A percentile compares a stretch with the other conserved stretches of the same genome.
These are phyloP conservation scores for Myotis daubentonii DNA, from an alignment of 2,797 vertebrate genomes.

Conservation along the genomic window DNA sequence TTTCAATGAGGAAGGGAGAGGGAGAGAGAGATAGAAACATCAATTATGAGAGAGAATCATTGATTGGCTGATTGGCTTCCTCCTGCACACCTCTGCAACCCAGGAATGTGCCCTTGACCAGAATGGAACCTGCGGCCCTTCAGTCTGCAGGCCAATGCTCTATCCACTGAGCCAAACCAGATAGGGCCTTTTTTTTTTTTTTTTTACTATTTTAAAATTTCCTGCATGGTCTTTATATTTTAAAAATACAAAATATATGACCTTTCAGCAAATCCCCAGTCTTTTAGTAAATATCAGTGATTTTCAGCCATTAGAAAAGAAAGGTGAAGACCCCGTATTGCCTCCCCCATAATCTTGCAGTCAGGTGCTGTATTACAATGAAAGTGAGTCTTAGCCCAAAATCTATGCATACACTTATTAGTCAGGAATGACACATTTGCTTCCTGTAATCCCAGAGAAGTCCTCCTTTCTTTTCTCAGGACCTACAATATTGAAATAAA, in stretches of 20 bases:
- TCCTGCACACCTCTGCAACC: no score
- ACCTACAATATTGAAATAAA: background rate
- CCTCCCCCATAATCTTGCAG: background rate
- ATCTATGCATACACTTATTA: background rate
- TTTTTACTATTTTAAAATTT: background rate
- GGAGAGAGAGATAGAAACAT: no score
- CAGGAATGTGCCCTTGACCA: no score
- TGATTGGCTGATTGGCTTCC: no score
- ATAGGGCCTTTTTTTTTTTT: background rate
- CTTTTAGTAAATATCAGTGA: background rate
- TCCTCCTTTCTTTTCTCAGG: background rate
- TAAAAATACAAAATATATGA: background rate
- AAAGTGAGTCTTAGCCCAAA: background rate
- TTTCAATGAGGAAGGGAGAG: no score
- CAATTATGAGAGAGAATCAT: no score
- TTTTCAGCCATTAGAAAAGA: background rate
- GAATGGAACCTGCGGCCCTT: no score
- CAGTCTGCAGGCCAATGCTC: no score
- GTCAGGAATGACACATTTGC: background rate
- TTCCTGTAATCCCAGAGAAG: background rate
- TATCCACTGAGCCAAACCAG: no score
- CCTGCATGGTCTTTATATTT: background rate
- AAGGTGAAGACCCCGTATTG: background rate
- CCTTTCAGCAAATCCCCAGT: background rate
- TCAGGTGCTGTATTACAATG: background rate